Conservation (phyloP, 35 echinoderm and acorn worm species). For the Ophiothrix spiculata region DNA sequence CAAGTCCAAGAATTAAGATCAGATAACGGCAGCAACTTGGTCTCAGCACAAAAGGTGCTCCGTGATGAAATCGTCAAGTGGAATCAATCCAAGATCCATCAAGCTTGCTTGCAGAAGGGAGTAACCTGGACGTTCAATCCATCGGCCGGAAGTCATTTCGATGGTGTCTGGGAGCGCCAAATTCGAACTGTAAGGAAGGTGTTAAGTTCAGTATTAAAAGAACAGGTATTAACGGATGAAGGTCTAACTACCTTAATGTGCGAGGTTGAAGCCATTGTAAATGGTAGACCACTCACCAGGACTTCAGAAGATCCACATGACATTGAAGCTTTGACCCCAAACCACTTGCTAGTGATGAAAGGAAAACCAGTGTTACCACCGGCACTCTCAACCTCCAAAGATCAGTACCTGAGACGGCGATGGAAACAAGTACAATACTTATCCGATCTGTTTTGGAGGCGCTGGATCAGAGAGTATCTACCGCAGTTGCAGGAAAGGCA, state of each 20-base stretch:
- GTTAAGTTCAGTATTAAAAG: not conserved
- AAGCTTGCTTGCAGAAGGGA: not conserved
- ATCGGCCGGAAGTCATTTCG: not conserved
- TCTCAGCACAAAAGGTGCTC: not conserved
- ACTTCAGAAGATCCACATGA: not conserved
- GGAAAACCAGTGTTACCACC: not conserved
- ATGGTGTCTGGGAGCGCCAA: not conserved
- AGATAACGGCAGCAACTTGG: not conserved
- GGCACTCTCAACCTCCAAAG: slow-evolving; percentile 23
- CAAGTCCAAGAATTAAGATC: not conserved
- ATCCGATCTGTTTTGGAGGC: slow-evolving; percentile 55
- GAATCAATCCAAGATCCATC: not conserved
- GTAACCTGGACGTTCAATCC: not conserved
- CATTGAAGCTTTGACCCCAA: not conserved
- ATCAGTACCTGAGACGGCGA: slow-evolving; percentile 41
- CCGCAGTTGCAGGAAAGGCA: slow-evolving; percentile 52
- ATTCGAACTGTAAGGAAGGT: not conserved
- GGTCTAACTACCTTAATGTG: not conserved
- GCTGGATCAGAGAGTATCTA: slow-evolving; percentile 61
- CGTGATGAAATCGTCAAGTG: not conserved
- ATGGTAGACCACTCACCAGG: not conserved
- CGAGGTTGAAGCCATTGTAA: not conserved
- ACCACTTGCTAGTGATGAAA: not conserved
- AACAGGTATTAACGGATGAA: not conserved
- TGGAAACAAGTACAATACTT: slow-evolving; percentile 72